Conservation (phyloP, 2,888 invertebrate genomes). For the Cheiracanthium punctorium region DNA sequence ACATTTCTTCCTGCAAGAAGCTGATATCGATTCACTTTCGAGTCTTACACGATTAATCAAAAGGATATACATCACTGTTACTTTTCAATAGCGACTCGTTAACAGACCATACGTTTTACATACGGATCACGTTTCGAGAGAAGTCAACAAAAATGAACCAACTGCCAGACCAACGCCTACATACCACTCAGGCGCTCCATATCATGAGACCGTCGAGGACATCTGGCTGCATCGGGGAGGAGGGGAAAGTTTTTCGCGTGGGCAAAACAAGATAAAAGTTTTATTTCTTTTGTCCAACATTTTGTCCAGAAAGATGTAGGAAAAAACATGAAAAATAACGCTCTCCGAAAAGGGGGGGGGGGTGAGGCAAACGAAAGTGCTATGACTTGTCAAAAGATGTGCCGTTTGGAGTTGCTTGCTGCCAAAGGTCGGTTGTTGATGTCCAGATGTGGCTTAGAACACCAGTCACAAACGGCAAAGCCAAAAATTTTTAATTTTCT, state of each 20-base stretch:
- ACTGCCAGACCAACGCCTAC: conserved; percentile 3
- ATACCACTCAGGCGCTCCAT: background rate
- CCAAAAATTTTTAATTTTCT: too few species aligned
- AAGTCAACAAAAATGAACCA: background rate
- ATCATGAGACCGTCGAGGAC: conserved; percentile 24
- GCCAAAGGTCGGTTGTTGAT: too few species aligned
- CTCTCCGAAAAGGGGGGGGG: too few species aligned
- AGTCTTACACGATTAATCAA: background rate
- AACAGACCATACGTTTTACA: background rate
- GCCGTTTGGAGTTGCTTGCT: too few species aligned
- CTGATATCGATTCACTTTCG: background rate
- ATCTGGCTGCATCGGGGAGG: background rate
- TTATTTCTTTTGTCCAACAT: background rate
- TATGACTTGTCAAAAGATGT: too few species aligned
- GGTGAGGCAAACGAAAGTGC: too few species aligned
- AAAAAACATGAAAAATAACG: too few species aligned
- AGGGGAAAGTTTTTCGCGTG: conserved; percentile 6
- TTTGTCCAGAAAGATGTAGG: too few species aligned
- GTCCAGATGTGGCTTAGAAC: too few species aligned
- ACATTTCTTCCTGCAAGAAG: background rate
- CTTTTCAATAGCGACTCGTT: background rate
- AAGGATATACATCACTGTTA: conserved; percentile 4
- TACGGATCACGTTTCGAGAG: background rate
- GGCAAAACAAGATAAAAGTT: background rate
- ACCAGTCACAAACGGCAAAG: too few species aligned